phyloP scores from a whole-genome alignment of 2,113 vertebrate species.

The Actenoides lindsayi region DNA sequence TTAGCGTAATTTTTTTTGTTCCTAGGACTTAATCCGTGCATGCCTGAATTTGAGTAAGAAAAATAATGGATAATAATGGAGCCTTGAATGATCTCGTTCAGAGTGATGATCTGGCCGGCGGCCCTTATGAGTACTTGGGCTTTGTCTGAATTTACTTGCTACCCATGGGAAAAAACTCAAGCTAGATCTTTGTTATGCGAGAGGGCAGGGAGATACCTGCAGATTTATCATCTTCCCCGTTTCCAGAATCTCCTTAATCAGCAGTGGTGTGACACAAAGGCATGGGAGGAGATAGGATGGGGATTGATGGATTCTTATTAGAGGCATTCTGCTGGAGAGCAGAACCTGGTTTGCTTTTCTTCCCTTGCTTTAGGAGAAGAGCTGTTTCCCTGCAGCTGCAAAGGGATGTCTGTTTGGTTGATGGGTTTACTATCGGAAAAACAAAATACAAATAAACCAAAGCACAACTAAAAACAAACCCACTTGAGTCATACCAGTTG shows the following conservation, averaged over 20 bases:
- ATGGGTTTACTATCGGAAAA: not conserved
- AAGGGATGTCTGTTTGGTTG: not conserved
- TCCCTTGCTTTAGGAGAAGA: not conserved
- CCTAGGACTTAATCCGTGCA: not conserved
- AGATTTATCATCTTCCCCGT: fast-evolving
- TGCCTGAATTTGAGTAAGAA: not conserved
- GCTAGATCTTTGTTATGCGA: fast-evolving
- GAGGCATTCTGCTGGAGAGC: not conserved
- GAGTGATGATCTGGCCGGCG: not conserved
- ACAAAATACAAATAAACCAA: not conserved
- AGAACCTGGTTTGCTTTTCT: not conserved
- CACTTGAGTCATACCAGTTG: not conserved
- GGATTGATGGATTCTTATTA: too few relatives aligned
- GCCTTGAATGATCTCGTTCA: not conserved
- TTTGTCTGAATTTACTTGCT: not conserved
- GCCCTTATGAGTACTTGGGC: not conserved
- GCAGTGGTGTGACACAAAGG: not conserved
- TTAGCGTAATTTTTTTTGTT: too few relatives aligned
- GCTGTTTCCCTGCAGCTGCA: not conserved
- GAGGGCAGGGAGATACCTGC: too few relatives aligned
- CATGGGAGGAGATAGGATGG: not conserved
- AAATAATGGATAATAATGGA: fast-evolving
- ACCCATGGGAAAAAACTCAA: not conserved
- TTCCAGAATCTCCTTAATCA: not conserved
- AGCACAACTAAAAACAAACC: not conserved